Evolutionary conservation across 2,888 invertebrate species (phyloP).

Genomic region (Hyles lineata): DNA sequence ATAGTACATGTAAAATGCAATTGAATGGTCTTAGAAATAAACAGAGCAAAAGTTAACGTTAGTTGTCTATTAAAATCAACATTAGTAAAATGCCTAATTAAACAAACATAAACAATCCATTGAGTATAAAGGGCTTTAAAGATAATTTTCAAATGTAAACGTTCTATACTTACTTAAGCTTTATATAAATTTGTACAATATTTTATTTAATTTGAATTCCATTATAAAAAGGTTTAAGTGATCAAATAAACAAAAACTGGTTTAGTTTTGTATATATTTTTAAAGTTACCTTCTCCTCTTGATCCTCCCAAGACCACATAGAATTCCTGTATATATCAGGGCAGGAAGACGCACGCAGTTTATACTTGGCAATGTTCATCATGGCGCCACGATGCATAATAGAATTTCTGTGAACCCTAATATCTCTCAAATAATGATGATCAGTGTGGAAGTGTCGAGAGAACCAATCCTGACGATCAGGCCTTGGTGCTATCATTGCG

Average conservation of each 20-base stretch:
- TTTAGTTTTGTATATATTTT: background rate
- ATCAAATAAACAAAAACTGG: too few relatives aligned
- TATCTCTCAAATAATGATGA: constrained; percentile 88
- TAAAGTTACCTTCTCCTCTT: constrained; percentile 84
- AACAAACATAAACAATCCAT: background rate
- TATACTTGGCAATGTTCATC: constrained; percentile 93
- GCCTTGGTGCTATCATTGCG: constrained; percentile 60
- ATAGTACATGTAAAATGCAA: background rate
- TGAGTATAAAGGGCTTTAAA: background rate
- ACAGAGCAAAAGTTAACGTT: too few relatives aligned
- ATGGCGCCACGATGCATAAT: constrained; percentile 95
- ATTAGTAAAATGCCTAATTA: background rate
- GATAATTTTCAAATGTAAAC: background rate
- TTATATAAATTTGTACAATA: background rate
- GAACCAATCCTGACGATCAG: constrained; percentile 71
- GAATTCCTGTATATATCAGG: constrained; percentile 95
- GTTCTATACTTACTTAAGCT: background rate
- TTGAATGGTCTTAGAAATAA: background rate
- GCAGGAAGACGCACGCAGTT: constrained; percentile 94
- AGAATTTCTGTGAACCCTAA: constrained; percentile 91
- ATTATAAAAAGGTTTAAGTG: background rate
- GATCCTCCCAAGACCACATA: constrained; percentile 91
- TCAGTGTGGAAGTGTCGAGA: constrained; percentile 83
- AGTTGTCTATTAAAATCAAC: background rate
- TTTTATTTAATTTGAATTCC: background rate